Conservation (phyloP, 1,140 invertebrate genomes). For the Heliconius hermathena region DNA sequence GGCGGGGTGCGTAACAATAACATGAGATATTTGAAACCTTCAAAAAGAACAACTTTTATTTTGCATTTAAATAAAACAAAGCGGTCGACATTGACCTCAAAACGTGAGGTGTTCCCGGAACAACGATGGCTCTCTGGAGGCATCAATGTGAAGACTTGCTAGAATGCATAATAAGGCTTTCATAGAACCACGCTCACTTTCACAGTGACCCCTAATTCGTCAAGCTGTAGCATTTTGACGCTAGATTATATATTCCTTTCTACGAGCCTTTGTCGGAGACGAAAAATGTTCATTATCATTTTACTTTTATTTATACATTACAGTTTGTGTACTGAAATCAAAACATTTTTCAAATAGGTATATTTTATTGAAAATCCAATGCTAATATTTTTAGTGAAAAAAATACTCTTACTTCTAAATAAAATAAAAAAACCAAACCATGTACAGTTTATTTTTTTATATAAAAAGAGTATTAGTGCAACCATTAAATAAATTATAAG, state of each 20-base stretch:
- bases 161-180: constrained; percentile 53
- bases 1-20: no score
- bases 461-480: no score
- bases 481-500: no score
- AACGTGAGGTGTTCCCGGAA: constrained; percentile 45
- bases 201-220: constrained; percentile 45
- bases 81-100: constrained; percentile 51
- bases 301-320: neutral
- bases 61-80: constrained; percentile 42
- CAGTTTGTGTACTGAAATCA: no score
- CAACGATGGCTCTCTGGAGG: constrained; percentile 44
- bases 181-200: constrained; percentile 46
- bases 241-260: constrained; percentile 29
- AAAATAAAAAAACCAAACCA: no score
- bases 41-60: constrained; percentile 45
- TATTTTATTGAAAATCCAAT: no score
- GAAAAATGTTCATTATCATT: constrained; percentile 12
- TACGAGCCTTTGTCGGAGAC: constrained; percentile 1
- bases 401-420: no score
- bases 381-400: no score
- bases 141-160: constrained; percentile 44
- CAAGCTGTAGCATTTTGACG: constrained; percentile 40
- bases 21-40: neutral
- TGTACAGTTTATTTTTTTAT: no score
- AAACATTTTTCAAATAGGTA: no score